phyloP scores from a whole-genome alignment of 2,797 vertebrate species.

The Caiman crocodilus region DNA sequence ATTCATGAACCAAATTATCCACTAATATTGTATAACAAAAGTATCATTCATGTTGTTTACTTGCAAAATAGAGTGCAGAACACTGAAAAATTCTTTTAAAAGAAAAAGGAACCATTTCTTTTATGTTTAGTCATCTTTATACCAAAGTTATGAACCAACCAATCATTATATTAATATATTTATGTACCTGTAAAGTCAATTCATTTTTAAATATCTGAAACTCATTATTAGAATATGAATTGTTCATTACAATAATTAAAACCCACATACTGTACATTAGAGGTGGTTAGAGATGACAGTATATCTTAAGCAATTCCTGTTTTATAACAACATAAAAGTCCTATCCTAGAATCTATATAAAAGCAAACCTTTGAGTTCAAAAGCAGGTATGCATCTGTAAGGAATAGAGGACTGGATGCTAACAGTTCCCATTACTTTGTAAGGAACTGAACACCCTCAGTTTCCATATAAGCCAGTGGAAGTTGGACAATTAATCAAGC shows the following conservation, averaged over 20 bases:
- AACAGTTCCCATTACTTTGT: neutral
- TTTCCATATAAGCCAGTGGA: neutral
- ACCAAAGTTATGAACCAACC: neutral
- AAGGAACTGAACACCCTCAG: neutral
- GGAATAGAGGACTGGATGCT: neutral
- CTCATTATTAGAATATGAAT: neutral
- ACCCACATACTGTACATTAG: neutral
- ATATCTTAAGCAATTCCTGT: neutral
- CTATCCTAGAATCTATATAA: neutral
- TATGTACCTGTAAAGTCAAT: slow-evolving; percentile 19
- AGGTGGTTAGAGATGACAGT: neutral
- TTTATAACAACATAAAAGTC: neutral
- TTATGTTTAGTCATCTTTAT: neutral
- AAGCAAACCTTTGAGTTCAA: neutral
- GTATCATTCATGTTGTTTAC: neutral
- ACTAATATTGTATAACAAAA: slow-evolving; percentile 29
- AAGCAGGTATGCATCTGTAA: neutral
- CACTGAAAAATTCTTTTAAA: slow-evolving; percentile 20
- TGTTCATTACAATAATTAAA: neutral
- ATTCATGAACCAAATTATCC: slow-evolving; percentile 40
- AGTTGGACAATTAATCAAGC: neutral
- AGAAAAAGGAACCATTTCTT: neutral
- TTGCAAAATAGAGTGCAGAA: slow-evolving; percentile 27
- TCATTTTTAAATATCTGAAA: neutral
- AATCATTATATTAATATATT: neutral